phyloP scores from a whole-genome alignment of 2,113 vertebrate genomes.

The Stercorarius parasiticus region DNA sequence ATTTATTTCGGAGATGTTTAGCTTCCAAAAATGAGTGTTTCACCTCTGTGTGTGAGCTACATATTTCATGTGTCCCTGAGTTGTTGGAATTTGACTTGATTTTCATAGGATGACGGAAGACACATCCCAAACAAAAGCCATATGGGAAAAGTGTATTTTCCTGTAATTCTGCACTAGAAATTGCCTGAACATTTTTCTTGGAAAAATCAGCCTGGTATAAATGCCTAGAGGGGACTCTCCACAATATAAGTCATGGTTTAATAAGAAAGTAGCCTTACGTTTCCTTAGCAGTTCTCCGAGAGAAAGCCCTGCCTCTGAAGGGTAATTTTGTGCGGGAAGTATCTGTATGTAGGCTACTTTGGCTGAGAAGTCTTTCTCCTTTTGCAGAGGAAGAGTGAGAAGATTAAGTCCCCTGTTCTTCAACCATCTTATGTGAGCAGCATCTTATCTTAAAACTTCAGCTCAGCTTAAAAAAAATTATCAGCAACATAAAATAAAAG shows the following conservation, averaged over 20 bases:
- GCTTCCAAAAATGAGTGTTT: neutral
- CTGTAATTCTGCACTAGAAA: neutral
- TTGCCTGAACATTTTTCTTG: neutral
- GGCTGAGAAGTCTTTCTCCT: neutral
- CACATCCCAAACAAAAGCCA: neutral
- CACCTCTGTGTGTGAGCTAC: neutral
- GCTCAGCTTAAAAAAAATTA: neutral
- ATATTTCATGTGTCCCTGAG: neutral
- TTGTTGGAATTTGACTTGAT: neutral
- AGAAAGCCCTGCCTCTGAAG: neutral
- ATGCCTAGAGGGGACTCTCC: neutral
- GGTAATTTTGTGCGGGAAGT: neutral
- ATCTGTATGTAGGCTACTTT: neutral
- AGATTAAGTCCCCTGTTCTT: neutral
- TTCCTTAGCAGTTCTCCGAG: neutral
- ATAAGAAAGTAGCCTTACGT: neutral
- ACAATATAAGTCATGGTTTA: neutral
- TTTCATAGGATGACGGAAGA: neutral
- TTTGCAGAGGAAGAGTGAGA: neutral
- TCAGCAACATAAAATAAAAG: neutral
- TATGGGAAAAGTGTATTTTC: neutral
- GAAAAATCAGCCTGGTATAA: neutral
- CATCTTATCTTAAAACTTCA: neutral
- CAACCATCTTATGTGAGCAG: neutral
- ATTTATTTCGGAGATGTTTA: neutral